A percentile compares a stretch with the other conserved stretches of the same genome.
These are phyloP conservation scores for Epizoanthus fatuus DNA, from an alignment of 92 coral and sea anemone species.

Conservation along the genomic window DNA sequence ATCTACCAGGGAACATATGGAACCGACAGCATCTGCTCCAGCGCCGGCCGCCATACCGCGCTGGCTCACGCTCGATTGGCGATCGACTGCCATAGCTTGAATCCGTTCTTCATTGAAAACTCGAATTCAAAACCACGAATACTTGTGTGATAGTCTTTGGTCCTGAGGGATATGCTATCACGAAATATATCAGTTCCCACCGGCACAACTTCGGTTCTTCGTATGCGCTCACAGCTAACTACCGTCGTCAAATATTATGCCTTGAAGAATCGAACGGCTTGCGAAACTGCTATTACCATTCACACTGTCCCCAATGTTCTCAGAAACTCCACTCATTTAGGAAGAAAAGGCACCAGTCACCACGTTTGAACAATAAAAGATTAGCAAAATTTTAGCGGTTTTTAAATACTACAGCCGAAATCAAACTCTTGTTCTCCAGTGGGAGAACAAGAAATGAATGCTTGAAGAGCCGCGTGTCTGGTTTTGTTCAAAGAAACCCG, in stretches of 20 bases:
- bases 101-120: background rate
- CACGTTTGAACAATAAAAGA: background rate
- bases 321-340: slow-evolving; percentile 80
- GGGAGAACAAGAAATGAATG: background rate
- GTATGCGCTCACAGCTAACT: slow-evolving; percentile 64
- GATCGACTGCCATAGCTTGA: background rate
- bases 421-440: too few relatives aligned
- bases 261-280: slow-evolving; percentile 43
- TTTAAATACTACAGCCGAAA: too few relatives aligned
- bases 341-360: slow-evolving; percentile 28
- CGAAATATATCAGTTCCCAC: too few relatives aligned
- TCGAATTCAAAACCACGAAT: too few relatives aligned
- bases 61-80: background rate
- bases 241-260: slow-evolving; percentile 94
- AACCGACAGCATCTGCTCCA: slow-evolving; percentile 73
- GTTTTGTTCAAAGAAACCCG: background rate
- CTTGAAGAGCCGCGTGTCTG: background rate
- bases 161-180: too few relatives aligned
- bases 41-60: slow-evolving; percentile 31
- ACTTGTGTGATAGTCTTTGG: too few relatives aligned
- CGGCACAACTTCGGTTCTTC: too few relatives aligned
- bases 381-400: background rate
- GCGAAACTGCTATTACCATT: slow-evolving; percentile 69
- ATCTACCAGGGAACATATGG: slow-evolving; percentile 84
- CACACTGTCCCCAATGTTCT: slow-evolving; percentile 65